Evolutionary conservation across 1,140 invertebrate genomes (phyloP), one percentile per base, ranked within the genome.

Genomic region (Aphelinus atriplicis): DNA sequence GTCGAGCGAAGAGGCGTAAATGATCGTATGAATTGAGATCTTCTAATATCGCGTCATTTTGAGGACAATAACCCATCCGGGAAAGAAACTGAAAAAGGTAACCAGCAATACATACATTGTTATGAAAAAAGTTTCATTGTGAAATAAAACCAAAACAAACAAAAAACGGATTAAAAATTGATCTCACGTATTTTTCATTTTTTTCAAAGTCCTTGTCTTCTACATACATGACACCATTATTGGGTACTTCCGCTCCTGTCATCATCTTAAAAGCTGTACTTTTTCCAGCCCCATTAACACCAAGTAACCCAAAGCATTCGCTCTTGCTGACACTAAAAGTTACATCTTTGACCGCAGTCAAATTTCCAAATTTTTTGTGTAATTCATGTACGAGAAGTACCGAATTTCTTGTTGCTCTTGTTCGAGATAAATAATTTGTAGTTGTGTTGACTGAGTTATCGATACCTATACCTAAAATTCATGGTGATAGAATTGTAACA

Each of bases 291-390:
- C 95, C 95, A 85, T 97, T 97, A 2, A 95, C 90, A 7, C 97
- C 96, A 48, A 98, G 88, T 53, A 98, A 86, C 1, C 96, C 96
- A 86, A 98, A 98, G 82, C 96, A 97, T 88, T 98, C 93, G 82
- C 81, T 82, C 87, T 84, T 77, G 9, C 89, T 88, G 9, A 91
- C 89, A 5, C 86, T 91, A 73, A 96, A 90, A 81, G 90, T 92
- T 1, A 96, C 82, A 79, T 92, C 90, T 78, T 94, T 89, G 0
- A 96, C 94, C 3, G 94, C 95, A 42, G 91, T 82, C 65, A 93
- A 87, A 3, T 89, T 89, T 1, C 90, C 88, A 72, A 94, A 94
- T 79, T 90, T 91, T 83, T 96, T 96, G 1, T 90, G 90, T 2
- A 94, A 82, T 66, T 91, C 88, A 42, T 87, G 84, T 64, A 79